Base-by-base conservation (phyloP, 1,140 invertebrate species). In the Heliothis virescens region DNA sequence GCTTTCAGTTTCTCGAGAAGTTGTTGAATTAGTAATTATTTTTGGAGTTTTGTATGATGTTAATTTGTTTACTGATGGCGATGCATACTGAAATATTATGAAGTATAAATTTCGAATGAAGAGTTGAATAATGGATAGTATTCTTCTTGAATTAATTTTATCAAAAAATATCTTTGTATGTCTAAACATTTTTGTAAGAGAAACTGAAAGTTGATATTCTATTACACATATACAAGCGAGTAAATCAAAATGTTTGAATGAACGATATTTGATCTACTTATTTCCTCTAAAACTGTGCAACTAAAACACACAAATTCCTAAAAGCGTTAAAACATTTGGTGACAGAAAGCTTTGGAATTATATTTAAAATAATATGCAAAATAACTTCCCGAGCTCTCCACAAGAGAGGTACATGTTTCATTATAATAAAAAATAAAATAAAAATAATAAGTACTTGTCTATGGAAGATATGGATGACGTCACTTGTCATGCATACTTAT, bases 341-440 rank as follows among this genome's bases (percentile, higher is more conserved):
- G 91, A 92, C 88, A 92, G 88, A 92, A 92, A 92, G 92, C 91
- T 88, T 84, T 81, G 84, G 83, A 87, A 83, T 79, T 87, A 41
- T 41, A 41, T 41, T 83, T 81, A 87, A 91, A 90, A 87, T 86
- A 86, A 86, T 87, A 83, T 82, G 48, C 57, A 83, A 83, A 82
- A 80, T 80, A 91, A 85, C 93, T 94, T 94, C 93, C 92, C 89
- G 93, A 94, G 93, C 93, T 94, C 93, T 94, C 93, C 93, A 94
- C 93, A 88, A 92, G 92, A 92, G 92, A 94, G 93, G 87, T 89
- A 91, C 53, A 85, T 86, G 81, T 87, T 73, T 90, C 79, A 87
- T 86, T 82, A 87, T 84, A 87, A 83, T 87, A 87, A 89, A 85
- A 87, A 83, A 85, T 82, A 89, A 87, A 83, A 88, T 83, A 81